These are phyloP conservation scores for Coccyzus lansbergi DNA, from an alignment of 2,797 vertebrate species.

Conservation along the genomic window DNA sequence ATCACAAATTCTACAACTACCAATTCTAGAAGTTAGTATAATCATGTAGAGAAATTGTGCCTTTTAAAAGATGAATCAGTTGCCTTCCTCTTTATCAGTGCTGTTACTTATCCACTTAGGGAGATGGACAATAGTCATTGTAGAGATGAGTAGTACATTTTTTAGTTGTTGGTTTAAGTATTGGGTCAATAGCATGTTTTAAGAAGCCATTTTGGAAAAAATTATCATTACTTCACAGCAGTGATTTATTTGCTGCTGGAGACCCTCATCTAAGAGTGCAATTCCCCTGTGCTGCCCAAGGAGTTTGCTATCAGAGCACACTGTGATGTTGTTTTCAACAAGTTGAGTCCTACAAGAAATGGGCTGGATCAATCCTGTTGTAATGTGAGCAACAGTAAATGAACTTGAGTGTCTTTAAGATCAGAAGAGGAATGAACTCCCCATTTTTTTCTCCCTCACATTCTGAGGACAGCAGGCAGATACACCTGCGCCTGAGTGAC, in stretches of 20 bases:
- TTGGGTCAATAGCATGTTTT: neutral
- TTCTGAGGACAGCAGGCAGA: neutral
- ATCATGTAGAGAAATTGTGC: accelerated
- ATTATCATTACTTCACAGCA: neutral
- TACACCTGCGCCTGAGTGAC: neutral
- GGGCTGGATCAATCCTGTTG: neutral
- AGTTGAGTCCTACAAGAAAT: neutral
- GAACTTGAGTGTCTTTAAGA: neutral
- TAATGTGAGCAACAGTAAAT: neutral
- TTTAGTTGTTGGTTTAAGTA: neutral
- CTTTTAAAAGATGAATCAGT: neutral
- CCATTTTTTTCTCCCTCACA: accelerated
- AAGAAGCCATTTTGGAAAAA: neutral
- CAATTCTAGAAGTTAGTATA: neutral
- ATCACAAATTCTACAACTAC: neutral
- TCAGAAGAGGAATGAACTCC: neutral
- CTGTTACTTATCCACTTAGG: neutral
- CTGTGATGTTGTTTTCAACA: neutral
- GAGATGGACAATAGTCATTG: neutral
- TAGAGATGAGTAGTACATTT: neutral
- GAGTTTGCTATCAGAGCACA: neutral
- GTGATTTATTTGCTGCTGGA: neutral
- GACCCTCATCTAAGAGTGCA: neutral
- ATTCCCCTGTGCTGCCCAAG: accelerated
- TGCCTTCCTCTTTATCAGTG: neutral